phyloP scores from a whole-genome alignment of 2,113 vertebrate genomes.

The Bucco capensis region DNA sequence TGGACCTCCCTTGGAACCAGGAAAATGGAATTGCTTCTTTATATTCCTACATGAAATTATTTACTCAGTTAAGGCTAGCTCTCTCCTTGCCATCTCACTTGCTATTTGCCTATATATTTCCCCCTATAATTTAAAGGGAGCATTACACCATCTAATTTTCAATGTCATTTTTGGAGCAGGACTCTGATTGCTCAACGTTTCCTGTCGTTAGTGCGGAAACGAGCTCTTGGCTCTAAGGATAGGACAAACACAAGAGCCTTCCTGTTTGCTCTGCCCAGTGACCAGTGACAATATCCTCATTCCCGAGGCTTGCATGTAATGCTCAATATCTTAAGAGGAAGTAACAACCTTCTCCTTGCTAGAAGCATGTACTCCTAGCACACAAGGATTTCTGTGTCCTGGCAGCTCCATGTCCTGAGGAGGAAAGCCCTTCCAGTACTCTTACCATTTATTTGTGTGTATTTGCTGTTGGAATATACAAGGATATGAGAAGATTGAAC shows the following conservation, averaged over 20 bases:
- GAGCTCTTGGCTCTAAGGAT: slow-evolving; percentile 33
- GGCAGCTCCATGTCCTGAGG: not conserved
- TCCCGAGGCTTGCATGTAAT: not conserved
- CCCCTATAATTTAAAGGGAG: not conserved
- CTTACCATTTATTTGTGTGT: not conserved
- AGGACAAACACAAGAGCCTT: slow-evolving; percentile 44
- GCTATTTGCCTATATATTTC: not conserved
- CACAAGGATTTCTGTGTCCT: not conserved
- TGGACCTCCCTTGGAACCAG: not conserved
- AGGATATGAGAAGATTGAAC: not conserved
- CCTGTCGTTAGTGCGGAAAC: slow-evolving; percentile 15
- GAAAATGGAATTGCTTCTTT: not conserved
- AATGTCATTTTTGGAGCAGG: slow-evolving; percentile 21
- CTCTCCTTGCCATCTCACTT: not conserved
- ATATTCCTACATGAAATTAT: not conserved
- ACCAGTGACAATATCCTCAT: slow-evolving; percentile 4
- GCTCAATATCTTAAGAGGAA: not conserved
- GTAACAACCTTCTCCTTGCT: not conserved
- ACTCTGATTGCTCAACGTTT: slow-evolving; percentile 31
- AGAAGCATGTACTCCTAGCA: not conserved
- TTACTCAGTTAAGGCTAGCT: not conserved
- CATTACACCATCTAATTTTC: slow-evolving; percentile 10
- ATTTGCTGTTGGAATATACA: not conserved
- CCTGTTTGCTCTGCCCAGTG: slow-evolving; percentile 42
- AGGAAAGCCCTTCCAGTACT: not conserved